Evolutionary conservation across 2,888 invertebrate species (phyloP), one percentile per base, ranked within the genome.

Genomic region (Agonopterix alstromeriana): DNA sequence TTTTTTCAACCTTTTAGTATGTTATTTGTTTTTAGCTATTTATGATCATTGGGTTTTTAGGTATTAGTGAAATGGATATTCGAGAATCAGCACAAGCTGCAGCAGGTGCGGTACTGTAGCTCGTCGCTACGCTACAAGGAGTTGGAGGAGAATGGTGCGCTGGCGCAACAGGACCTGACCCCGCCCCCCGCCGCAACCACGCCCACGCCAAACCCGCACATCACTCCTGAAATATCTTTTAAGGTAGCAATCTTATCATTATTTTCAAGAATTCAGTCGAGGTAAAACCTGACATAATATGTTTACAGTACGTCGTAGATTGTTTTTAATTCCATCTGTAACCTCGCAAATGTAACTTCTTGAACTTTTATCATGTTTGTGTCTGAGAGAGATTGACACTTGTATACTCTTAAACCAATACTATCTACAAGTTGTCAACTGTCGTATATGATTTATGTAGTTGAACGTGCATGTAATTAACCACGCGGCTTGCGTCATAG

Each of bases 1-100:
- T 27, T 5, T 27, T 27, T 27, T 5, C 5, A 0, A 27, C 27
- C 27, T 27, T 27, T 27, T 7, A 27, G 27, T 27, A 5, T 7
- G 27, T 27, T 27, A 27, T 27, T 27, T 27, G 27, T 27, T 27
- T 27, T 27, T 27, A 27, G 27, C 27, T 7, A 27, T 27, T 27
- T 27, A 27, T 7, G 27, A 27, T 27, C 27, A 5, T 27, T 27
- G 27, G 38, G 8, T 42, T 42, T 49, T 7, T 65, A 92, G 91
- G 85, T 89, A 55, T 77, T 92, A 58, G 91, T 92, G 70, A 91
- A 91, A 82, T 91, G 91, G 90, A 85, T 94, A 56, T 90, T 93
- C 71, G 91, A 92, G 75, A 93, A 93, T 67, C 94, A 94, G 76
- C 93, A 93, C 77, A 93, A 94, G 73, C 73, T 94, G 58, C 91